phyloP scores from a whole-genome alignment of 1,140 invertebrate genomes.

The Helicoverpa armigera region DNA sequence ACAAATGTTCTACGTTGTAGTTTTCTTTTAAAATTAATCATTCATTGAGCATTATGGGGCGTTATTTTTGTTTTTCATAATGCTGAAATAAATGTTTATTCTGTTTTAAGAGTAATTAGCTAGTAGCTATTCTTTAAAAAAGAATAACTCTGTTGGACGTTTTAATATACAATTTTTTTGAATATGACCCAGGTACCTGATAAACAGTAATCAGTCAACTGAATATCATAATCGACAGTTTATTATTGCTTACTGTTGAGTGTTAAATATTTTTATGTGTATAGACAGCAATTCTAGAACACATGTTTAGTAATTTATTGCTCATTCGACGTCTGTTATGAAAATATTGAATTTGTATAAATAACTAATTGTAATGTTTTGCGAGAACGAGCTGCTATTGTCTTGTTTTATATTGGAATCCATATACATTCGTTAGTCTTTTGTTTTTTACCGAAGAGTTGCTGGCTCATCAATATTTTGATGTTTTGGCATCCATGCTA shows the following conservation, averaged over 20 bases:
- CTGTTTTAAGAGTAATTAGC: no score
- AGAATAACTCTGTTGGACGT: no score
- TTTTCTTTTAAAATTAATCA: no score
- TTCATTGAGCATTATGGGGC: no score
- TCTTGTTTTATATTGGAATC: neutral
- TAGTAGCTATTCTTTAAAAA: no score
- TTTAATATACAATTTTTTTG: no score
- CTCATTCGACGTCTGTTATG: neutral
- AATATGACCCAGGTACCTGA: no score
- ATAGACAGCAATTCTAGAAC: neutral
- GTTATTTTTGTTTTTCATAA: no score
- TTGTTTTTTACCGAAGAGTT: neutral
- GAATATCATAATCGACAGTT: neutral
- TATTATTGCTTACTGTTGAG: neutral
- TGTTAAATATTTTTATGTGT: neutral
- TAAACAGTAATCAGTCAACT: neutral
- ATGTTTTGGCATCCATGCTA: conserved; percentile 6
- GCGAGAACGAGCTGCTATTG: neutral
- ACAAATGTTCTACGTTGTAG: no score
- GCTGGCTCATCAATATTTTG: neutral
- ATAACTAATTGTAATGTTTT: neutral
- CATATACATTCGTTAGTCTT: neutral
- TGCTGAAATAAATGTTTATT: no score
- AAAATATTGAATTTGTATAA: neutral
- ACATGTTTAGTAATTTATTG: no score